Evolutionary conservation across 1,140 invertebrate species (phyloP).

Genomic region (Bombus breviceps): DNA sequence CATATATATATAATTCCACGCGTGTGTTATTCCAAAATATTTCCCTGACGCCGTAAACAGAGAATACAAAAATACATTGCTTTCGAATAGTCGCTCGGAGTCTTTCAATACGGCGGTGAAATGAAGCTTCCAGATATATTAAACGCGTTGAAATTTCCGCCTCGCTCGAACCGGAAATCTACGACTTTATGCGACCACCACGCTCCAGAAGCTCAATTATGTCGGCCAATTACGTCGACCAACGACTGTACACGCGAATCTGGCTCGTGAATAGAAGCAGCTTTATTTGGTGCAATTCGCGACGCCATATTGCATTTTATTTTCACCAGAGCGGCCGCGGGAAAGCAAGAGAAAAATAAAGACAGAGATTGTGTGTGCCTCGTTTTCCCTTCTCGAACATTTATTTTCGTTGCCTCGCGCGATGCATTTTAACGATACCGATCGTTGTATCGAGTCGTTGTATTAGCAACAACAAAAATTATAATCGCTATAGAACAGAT

Average conservation of each 20-base stretch:
- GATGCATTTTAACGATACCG: conserved; percentile 29
- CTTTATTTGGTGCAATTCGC: conserved; percentile 17
- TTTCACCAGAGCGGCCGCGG: background rate
- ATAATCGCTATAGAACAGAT: conserved; percentile 34
- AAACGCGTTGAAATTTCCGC: background rate
- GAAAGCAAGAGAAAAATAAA: background rate
- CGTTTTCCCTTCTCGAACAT: conserved; percentile 21
- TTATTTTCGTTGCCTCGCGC: background rate
- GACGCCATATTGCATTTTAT: conserved; percentile 7
- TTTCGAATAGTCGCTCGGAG: background rate
- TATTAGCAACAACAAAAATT: conserved; percentile 59
- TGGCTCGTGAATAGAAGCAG: conserved; percentile 8
- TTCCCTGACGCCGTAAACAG: background rate
- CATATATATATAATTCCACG: background rate
- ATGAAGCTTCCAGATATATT: background rate
- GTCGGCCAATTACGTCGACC: conserved; percentile 29
- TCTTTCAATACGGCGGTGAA: background rate
- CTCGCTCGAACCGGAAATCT: background rate
- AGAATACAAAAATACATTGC: conserved; percentile 12
- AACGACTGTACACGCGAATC: conserved; percentile 37
- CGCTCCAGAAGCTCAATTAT: conserved; percentile 41
- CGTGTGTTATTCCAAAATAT: background rate
- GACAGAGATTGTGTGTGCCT: conserved; percentile 52
- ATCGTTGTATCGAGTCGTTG: conserved; percentile 79
- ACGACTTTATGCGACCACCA: conserved; percentile 14